phyloP scores from a whole-genome alignment of 2,888 invertebrate species.

The Athalia circularis region DNA sequence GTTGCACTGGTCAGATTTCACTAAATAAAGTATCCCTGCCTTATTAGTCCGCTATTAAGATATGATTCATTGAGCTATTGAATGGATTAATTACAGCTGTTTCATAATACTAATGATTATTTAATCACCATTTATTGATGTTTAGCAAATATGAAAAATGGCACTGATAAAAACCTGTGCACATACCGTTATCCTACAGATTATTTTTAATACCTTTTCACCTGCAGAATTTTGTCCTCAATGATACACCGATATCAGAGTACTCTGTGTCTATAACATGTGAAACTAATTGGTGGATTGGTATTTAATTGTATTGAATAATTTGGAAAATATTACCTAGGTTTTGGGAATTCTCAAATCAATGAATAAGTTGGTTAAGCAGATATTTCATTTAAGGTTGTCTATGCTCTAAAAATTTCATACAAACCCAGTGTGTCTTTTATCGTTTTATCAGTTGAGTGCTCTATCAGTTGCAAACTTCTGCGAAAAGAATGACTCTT shows the following conservation, averaged over 20 bases:
- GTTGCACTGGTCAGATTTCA: neutral
- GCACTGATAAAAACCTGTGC: slow-evolving; percentile 24
- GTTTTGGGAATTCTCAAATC: no score
- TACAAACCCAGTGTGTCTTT: neutral
- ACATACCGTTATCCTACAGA: slow-evolving; percentile 13
- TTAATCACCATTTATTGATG: slow-evolving; percentile 19
- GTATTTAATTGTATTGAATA: no score
- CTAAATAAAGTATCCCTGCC: slow-evolving; percentile 1
- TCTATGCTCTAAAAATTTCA: neutral
- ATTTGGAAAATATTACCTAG: no score
- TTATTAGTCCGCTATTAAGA: neutral
- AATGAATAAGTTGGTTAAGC: neutral
- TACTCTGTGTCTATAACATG: neutral
- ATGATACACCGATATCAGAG: neutral
- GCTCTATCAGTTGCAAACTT: slow-evolving; percentile 25
- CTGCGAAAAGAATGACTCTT: slow-evolving; percentile 25
- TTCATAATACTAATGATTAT: neutral
- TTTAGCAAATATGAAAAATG: slow-evolving; percentile 17
- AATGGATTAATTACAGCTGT: slow-evolving; percentile 9
- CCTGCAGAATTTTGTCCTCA: neutral
- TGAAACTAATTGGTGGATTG: no score
- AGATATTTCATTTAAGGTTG: neutral
- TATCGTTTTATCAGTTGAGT: slow-evolving; percentile 18
- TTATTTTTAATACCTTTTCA: neutral
- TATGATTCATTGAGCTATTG: slow-evolving; percentile 14